These are phyloP conservation scores for Chauna torquata DNA, from an alignment of 2,113 vertebrate species.

Conservation along the genomic window DNA sequence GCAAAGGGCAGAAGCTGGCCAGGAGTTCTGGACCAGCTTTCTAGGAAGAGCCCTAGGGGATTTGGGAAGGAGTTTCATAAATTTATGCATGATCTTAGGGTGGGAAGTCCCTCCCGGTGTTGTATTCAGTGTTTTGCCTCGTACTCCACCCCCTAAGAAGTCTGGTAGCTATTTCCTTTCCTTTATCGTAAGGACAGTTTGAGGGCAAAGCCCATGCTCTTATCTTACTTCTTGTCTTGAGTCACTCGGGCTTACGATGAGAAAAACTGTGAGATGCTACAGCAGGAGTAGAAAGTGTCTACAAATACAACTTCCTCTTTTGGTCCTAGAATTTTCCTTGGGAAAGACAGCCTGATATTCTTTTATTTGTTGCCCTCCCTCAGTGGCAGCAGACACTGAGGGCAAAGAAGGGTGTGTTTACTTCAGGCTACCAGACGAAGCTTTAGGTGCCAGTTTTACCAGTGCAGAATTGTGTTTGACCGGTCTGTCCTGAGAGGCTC, in stretches of 20 bases:
- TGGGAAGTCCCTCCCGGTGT: background rate
- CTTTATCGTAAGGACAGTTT: background rate
- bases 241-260: background rate
- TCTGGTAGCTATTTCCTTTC: background rate
- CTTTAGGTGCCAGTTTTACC: background rate
- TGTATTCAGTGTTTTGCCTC: background rate
- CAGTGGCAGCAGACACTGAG: fast-evolving
- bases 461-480: background rate
- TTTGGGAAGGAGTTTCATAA: background rate
- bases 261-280: background rate
- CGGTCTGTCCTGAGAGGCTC: background rate
- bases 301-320: background rate
- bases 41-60: background rate
- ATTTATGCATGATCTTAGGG: background rate
- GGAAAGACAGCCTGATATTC: background rate
- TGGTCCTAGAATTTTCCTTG: background rate
- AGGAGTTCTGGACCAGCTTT: background rate
- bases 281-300: background rate
- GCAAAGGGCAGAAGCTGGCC: background rate
- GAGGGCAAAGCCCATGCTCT: background rate
- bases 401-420: background rate
- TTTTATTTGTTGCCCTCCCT: background rate
- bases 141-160: background rate
- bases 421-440: background rate
- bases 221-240: background rate